Base-by-base conservation (phyloP, 1,140 invertebrate genomes). In the Tetramorium simillimum region DNA sequence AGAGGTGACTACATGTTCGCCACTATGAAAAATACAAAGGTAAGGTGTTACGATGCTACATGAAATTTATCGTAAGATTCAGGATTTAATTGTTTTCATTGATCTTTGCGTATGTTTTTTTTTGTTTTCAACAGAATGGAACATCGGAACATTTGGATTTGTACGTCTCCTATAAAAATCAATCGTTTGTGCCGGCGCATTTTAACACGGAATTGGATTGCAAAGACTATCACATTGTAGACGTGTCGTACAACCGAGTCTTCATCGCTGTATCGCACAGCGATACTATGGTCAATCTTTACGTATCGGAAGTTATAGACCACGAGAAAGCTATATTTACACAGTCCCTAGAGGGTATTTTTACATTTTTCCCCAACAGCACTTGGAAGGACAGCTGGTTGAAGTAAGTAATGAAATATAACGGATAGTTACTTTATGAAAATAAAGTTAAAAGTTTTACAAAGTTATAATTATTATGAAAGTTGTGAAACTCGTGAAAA, bases 1-100 rank as follows among this genome's bases (percentile, higher is more conserved):
- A 97, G 96, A 92, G 97, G 97, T 9, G 97, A 98, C 86, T 99
- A 97, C 92, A 97, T 98, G 96, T 99, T 99, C 95, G 98, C 97
- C 0, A 97, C 97, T 0, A 97, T 95, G 90, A 96, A 96, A 53
- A 73, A 67, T 21, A 12, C 18, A 2, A 90, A 87, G 69, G 85
- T 58, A 63, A 12, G 56, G 56, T 58, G 28, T 70, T 7, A 37
- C 14, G n/a, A 12, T 24, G 33, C 18, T 63, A 40, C 6, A 18
- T 33, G 18, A 10, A 46, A 33, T 37, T 0, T 53, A 10, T 70
- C 28, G 9, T 49, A 16, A 21, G 7, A 63, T 56, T 7, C 9
- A 63, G 33, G 0, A 70, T 51, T 76, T 40, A 40, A 40, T 10
- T 81, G 14, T 58, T 76, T 43, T 43, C n/a, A 75, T 43, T 81